Evolutionary conservation across 2,113 vertebrate genomes (phyloP).

Genomic region (Abramis brama): DNA sequence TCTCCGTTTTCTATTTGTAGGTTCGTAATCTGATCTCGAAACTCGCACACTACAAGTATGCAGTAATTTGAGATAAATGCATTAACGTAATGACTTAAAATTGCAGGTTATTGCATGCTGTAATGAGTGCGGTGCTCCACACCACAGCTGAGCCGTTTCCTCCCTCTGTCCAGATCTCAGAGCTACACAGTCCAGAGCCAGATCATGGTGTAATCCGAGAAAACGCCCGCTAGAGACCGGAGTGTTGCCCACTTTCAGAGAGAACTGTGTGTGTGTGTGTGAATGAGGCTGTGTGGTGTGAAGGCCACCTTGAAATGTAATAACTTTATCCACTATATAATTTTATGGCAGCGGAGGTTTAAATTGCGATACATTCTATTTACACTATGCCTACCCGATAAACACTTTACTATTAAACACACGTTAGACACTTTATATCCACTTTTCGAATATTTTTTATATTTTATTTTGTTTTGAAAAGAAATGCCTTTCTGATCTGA

Average conservation of each 20-base stretch:
- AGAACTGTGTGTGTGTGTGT: background rate
- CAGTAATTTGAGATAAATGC: conserved; percentile 35
- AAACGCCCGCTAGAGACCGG: background rate
- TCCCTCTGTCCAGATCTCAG: background rate
- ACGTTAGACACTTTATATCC: too few relatives aligned
- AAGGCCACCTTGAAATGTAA: background rate
- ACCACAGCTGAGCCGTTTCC: background rate
- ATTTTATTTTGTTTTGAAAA: too few relatives aligned
- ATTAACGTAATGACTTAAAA: conserved; percentile 49
- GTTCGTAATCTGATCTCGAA: background rate
- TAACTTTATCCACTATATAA: too few relatives aligned
- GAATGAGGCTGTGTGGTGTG: background rate
- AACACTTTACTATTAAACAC: too few relatives aligned
- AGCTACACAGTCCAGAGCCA: conserved; percentile 27
- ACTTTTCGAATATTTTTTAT: too few relatives aligned
- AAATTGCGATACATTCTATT: too few relatives aligned
- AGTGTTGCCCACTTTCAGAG: too few relatives aligned
- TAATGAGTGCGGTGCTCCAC: conserved; percentile 10
- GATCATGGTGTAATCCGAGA: conserved; percentile 31
- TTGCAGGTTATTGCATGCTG: conserved; percentile 30
- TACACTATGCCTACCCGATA: too few relatives aligned
- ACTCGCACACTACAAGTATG: conserved; percentile 6
- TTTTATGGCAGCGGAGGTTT: too few relatives aligned
- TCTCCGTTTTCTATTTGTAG: background rate
- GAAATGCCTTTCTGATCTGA: too few relatives aligned